Evolutionary conservation across 2,797 vertebrate genomes (phyloP).

Genomic region (Morus bassanus): DNA sequence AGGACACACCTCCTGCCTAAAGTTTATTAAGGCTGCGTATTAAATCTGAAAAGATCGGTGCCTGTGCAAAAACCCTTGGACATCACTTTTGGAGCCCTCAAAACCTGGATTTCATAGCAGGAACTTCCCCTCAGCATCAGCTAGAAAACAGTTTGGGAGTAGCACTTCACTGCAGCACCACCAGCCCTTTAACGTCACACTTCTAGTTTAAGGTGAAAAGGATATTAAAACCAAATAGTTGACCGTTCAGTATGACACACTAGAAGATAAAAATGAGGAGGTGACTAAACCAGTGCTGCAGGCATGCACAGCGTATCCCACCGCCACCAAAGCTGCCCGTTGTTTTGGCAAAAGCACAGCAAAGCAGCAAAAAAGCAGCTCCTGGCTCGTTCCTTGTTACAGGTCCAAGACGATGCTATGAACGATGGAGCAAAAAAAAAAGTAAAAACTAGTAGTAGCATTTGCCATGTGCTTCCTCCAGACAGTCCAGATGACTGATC

Average conservation of each 20-base stretch:
- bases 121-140: not conserved
- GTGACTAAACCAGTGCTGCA: not conserved
- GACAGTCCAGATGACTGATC: not conserved
- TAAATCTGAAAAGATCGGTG: not conserved
- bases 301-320: not conserved
- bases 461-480: not conserved
- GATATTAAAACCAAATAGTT: not conserved
- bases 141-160: not conserved
- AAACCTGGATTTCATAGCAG: not conserved
- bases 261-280: not conserved
- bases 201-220: not conserved
- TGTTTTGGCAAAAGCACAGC: not conserved
- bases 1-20: not conserved
- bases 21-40: not conserved
- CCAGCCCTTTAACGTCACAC: not conserved
- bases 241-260: not conserved
- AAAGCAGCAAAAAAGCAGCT: not conserved
- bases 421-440: not conserved
- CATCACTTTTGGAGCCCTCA: not conserved
- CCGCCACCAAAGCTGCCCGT: accelerated
- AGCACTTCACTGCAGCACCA: not conserved
- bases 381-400: accelerated
- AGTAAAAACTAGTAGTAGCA: not conserved
- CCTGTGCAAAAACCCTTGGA: not conserved
- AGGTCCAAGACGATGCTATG: not conserved